Evolutionary conservation across 1,140 invertebrate species (phyloP).

Genomic region (Sinonovacula constricta): DNA sequence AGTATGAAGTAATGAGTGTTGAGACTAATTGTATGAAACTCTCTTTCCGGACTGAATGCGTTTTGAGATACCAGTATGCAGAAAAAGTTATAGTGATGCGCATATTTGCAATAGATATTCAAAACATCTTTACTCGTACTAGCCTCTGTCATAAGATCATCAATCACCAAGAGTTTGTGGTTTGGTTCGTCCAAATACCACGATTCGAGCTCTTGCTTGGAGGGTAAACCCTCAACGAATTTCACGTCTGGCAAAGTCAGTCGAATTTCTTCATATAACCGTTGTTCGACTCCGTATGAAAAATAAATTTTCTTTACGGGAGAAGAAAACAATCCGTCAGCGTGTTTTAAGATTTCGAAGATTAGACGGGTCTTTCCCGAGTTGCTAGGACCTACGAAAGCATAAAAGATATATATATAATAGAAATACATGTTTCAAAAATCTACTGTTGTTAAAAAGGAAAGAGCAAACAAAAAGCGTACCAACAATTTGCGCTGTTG

Average conservation of each 20-base stretch:
- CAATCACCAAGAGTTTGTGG: neutral
- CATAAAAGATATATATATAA: too few relatives aligned
- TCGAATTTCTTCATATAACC: slow-evolving; percentile 37
- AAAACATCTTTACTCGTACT: neutral
- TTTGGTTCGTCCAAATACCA: neutral
- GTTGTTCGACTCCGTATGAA: slow-evolving; percentile 15
- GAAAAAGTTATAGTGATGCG: neutral
- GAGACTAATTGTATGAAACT: neutral
- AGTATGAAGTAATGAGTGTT: neutral
- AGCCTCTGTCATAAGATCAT: neutral
- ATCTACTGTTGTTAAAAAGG: too few relatives aligned
- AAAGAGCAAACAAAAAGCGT: too few relatives aligned
- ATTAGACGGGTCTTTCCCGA: too few relatives aligned
- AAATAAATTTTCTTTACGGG: too few relatives aligned
- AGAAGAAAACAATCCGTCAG: too few relatives aligned
- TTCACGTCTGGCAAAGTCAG: neutral
- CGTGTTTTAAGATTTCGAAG: too few relatives aligned
- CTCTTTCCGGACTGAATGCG: neutral
- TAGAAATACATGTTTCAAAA: too few relatives aligned
- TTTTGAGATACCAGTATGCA: neutral
- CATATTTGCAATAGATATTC: neutral
- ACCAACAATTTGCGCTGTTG: too few relatives aligned
- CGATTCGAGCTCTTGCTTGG: neutral
- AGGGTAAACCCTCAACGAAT: slow-evolving; percentile 36
- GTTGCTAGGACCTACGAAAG: too few relatives aligned